Evolutionary conservation across 2,888 invertebrate genomes (phyloP).

Genomic region (Sarcophaga carnaria): DNA sequence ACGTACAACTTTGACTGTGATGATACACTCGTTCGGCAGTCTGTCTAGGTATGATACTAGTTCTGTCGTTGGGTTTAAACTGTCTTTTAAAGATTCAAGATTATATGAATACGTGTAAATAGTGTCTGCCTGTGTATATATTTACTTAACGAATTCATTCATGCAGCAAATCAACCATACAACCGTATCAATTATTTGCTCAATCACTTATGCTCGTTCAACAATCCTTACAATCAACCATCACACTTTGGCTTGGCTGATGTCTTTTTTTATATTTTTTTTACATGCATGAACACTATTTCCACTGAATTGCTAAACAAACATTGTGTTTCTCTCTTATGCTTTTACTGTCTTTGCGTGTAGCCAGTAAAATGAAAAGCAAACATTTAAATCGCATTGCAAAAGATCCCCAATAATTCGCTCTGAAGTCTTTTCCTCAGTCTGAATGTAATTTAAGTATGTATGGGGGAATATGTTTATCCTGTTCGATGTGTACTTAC

Average conservation of each 20-base stretch:
- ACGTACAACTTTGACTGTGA: slow-evolving; percentile 25
- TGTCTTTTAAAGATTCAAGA: background rate
- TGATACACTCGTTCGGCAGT: no score
- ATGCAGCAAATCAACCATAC: slow-evolving; percentile 21
- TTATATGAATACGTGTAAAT: background rate
- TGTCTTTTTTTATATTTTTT: background rate
- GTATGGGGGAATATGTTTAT: no score
- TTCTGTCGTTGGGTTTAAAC: background rate
- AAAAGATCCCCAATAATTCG: no score
- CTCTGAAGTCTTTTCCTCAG: no score
- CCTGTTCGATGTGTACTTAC: no score
- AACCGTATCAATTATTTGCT: slow-evolving; percentile 37
- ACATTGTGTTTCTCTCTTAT: slow-evolving; percentile 67
- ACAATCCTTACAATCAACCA: slow-evolving; percentile 29
- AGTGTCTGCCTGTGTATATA: slow-evolving; percentile 20
- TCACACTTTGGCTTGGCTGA: background rate
- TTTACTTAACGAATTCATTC: slow-evolving; percentile 39
- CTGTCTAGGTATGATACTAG: no score
- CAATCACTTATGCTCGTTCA: background rate
- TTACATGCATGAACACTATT: slow-evolving; percentile 36
- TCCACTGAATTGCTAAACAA: slow-evolving; percentile 78
- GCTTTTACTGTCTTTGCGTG: background rate
- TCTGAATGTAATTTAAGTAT: no score
- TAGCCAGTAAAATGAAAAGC: slow-evolving; percentile 19
- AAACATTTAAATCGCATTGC: slow-evolving; percentile 5